Evolutionary conservation across 2,797 vertebrate species (phyloP).

Genomic region (Micrastur ruficollis): DNA sequence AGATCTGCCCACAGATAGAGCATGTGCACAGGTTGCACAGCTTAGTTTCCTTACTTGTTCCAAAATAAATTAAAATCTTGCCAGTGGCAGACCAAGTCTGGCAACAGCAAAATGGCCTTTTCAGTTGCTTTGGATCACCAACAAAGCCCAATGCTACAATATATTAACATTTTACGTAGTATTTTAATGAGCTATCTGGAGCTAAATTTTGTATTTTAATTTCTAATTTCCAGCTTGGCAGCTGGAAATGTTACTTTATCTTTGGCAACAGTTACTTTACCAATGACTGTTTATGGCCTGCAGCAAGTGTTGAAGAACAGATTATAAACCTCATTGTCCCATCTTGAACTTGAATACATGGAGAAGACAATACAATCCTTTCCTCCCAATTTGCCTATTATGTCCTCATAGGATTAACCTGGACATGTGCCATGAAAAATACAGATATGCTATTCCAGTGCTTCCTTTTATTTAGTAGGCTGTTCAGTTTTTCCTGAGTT

Average conservation of each 20-base stretch:
- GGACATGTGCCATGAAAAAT: conserved; percentile 46
- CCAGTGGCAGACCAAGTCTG: background rate
- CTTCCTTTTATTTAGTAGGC: conserved; percentile 59
- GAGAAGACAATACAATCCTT: background rate
- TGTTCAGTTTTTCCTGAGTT: conserved; percentile 38
- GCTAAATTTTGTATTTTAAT: background rate
- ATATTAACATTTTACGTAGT: background rate
- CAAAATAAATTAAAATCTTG: background rate
- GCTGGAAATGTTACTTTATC: conserved; percentile 5
- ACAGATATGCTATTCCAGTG: conserved; percentile 37
- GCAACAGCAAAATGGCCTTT: background rate
- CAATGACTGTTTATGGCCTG: conserved; percentile 19
- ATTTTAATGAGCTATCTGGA: conserved; percentile 30
- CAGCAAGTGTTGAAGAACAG: background rate
- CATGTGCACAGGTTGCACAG: background rate
- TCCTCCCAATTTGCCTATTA: conserved; percentile 18
- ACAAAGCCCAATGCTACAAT: background rate
- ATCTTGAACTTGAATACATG: background rate
- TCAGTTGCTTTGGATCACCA: conserved; percentile 4
- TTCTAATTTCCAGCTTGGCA: conserved; percentile 18
- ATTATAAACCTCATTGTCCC: conserved; percentile 24
- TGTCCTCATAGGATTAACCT: conserved; percentile 32
- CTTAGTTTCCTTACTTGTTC: background rate
- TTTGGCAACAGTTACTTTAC: conserved; percentile 11
- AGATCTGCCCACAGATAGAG: background rate